Percentiles rank a stretch among this genome's conserved stretches.
These are phyloP conservation scores for Gavialis gangeticus DNA, from an alignment of 2,113 vertebrate genomes.

Conservation along the genomic window DNA sequence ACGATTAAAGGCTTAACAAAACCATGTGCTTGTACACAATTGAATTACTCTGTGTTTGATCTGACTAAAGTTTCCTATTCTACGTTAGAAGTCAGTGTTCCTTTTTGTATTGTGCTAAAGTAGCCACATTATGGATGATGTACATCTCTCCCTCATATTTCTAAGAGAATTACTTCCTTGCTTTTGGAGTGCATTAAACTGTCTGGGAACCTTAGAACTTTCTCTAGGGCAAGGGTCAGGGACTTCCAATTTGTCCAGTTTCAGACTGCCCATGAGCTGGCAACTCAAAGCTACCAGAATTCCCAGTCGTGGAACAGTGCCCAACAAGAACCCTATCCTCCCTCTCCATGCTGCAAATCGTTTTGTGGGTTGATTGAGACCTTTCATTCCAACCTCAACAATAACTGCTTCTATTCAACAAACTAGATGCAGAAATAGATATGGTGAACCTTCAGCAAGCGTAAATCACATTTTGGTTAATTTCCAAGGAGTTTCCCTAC, in stretches of 20 bases:
- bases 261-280: no score
- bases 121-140: not conserved
- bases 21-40: not conserved
- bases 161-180: not conserved
- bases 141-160: not conserved
- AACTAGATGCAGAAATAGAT: no score
- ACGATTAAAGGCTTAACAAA: not conserved
- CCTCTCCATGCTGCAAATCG: not conserved
- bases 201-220: no score
- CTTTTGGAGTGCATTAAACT: not conserved
- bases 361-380: not conserved
- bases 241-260: no score
- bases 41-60: not conserved
- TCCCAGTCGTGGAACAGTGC: no score
- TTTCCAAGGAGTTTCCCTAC: not conserved
- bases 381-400: not conserved
- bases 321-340: no score
- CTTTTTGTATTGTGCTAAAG: not conserved
- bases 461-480: no score
- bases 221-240: no score
- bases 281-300: no score
- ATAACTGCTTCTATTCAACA: no score
- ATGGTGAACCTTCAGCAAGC: no score
- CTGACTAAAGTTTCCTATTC: not conserved
- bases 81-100: not conserved